A percentile compares a stretch with the other conserved stretches of the same genome.
phyloP scores from a whole-genome alignment of 2,888 invertebrate species.

The Zaprionus lineosus region DNA sequence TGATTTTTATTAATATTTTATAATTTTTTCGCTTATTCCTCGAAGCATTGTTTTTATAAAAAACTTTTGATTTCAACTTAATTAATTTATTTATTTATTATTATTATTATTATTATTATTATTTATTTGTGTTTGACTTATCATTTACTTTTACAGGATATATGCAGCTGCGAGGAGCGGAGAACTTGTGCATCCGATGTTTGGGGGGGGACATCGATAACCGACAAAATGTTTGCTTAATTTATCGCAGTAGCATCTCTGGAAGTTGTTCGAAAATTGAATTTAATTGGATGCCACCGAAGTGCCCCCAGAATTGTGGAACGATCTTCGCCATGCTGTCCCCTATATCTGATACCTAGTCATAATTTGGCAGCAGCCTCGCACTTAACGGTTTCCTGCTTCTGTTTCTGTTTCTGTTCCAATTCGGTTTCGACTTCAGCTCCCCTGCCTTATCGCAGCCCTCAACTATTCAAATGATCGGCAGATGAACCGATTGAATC shows the following conservation, averaged over 20 bases:
- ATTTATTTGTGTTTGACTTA: no score
- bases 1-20: no score
- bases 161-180: no score
- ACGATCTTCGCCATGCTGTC: slow-evolving; percentile 8
- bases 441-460: slow-evolving; percentile 46
- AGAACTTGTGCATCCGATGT: no score
- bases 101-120: no score
- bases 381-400: slow-evolving; percentile 56
- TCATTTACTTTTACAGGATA: no score
- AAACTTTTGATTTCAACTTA: no score
- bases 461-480: slow-evolving; percentile 74
- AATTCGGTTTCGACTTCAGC: background rate
- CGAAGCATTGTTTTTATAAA: no score
- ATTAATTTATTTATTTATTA: no score
- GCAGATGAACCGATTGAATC: slow-evolving; percentile 62
- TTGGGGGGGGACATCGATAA: slow-evolving; percentile 6
- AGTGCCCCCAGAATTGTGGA: slow-evolving; percentile 43
- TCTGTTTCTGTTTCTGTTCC: slow-evolving; percentile 1
- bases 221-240: slow-evolving; percentile 69
- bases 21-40: no score
- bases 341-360: slow-evolving; percentile 62
- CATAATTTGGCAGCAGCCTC: slow-evolving; percentile 64
- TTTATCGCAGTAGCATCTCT: slow-evolving; percentile 78
- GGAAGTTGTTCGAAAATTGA: slow-evolving; percentile 68
- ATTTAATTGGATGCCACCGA: slow-evolving; percentile 78